A percentile compares a stretch with the other conserved stretches of the same genome.
Evolutionary conservation across 2,888 invertebrate genomes (phyloP).

Genomic region (Ischnura elegans): DNA sequence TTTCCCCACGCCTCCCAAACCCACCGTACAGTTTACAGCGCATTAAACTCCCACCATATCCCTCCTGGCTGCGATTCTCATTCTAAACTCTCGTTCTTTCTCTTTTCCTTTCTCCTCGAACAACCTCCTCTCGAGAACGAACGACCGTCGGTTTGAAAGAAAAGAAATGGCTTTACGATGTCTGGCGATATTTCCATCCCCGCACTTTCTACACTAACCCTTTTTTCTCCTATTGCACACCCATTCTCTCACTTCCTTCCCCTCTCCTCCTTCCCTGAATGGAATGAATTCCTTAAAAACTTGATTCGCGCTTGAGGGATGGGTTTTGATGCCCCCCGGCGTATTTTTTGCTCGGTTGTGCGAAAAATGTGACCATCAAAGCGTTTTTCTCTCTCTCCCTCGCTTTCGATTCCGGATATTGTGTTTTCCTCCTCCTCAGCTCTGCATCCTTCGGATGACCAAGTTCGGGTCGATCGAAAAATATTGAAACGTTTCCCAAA

Average conservation of each 20-base stretch:
- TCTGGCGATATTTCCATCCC: conserved; percentile 19
- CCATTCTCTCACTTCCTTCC: neutral
- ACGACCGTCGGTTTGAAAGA: neutral
- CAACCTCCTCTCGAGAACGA: neutral
- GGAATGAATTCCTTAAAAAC: conserved; percentile 16
- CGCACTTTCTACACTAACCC: neutral
- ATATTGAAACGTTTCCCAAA: neutral
- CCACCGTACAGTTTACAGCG: neutral
- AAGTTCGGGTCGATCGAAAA: neutral
- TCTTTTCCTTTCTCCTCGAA: neutral
- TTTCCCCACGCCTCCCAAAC: neutral
- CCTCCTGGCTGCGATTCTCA: neutral
- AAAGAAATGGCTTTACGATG: conserved; percentile 22
- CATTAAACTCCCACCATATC: neutral
- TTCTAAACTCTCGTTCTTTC: too few relatives aligned
- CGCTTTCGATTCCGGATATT: too few relatives aligned
- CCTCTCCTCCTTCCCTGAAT: neutral
- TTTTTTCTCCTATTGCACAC: too few relatives aligned
- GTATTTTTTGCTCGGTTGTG: neutral
- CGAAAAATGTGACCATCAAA: neutral
- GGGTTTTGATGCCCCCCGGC: neutral
- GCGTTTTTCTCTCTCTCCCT: neutral
- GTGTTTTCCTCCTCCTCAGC: neutral
- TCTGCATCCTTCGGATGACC: neutral
- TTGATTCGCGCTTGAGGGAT: neutral